Evolutionary conservation across 2,888 invertebrate species (phyloP).

Genomic region (Synergus umbraculus): DNA sequence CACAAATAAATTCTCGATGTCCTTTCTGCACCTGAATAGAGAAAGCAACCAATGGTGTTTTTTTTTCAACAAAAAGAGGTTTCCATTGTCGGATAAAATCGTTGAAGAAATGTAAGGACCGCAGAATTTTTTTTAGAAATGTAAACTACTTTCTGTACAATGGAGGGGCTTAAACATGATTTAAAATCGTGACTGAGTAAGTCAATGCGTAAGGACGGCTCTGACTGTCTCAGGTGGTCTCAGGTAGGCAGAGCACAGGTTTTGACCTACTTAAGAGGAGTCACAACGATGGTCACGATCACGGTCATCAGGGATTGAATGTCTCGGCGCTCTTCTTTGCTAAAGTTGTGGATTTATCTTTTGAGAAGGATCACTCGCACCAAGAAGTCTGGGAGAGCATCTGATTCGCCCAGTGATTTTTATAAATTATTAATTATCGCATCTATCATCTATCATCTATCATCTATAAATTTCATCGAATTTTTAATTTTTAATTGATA

Average conservation of each 20-base stretch:
- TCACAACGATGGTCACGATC: slow-evolving; percentile 67
- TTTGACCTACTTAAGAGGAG: slow-evolving; percentile 68
- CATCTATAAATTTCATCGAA: background rate
- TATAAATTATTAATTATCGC: background rate
- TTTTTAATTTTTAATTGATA: no score
- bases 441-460: background rate
- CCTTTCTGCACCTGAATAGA: background rate
- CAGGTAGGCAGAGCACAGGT: slow-evolving; percentile 57
- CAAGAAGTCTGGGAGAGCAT: background rate
- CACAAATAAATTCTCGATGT: background rate
- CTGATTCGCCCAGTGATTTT: background rate
- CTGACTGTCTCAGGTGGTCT: slow-evolving; percentile 45
- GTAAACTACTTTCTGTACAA: slow-evolving; percentile 12
- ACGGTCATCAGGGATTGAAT: slow-evolving; percentile 28
- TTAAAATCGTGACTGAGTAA: slow-evolving; percentile 22
- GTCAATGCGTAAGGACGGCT: slow-evolving; percentile 4
- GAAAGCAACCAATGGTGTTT: background rate
- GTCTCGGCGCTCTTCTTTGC: slow-evolving; percentile 9
- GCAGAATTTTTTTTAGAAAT: slow-evolving; percentile 10
- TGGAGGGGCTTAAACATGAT: background rate
- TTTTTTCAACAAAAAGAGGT: background rate
- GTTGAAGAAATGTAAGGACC: background rate
- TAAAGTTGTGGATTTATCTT: slow-evolving; percentile 3
- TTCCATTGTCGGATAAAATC: background rate
- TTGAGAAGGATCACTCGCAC: background rate